A percentile compares a stretch with the other conserved stretches of the same genome.
Conservation (phyloP, 2,113 vertebrate genomes). For the Prochilodus magdalenae region DNA sequence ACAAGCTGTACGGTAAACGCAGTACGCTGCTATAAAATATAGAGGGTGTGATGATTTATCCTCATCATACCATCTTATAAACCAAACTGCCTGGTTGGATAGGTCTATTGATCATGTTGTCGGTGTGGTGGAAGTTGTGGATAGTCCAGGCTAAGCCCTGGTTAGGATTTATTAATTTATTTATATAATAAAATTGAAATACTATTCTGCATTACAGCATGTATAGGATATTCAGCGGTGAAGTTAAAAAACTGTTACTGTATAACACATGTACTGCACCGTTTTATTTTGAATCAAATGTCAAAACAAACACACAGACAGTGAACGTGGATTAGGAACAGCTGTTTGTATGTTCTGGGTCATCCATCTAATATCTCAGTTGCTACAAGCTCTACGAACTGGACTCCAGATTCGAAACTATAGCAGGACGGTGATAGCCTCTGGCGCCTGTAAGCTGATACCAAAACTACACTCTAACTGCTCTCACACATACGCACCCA, state of each 20-base stretch:
- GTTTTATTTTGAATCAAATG: too few relatives aligned
- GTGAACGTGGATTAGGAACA: background rate
- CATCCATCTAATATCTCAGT: background rate
- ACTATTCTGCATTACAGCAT: too few relatives aligned
- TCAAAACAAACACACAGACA: too few relatives aligned
- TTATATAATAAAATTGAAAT: background rate
- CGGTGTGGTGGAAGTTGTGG: background rate
- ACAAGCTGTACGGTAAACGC: too few relatives aligned
- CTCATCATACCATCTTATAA: too few relatives aligned
- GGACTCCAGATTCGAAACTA: slow-evolving; percentile 38
- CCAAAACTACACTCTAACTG: background rate
- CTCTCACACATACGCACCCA: slow-evolving; percentile 33
- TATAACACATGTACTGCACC: background rate
- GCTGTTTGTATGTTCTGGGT: background rate
- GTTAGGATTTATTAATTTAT: background rate
- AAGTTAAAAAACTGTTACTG: background rate
- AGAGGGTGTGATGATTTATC: background rate
- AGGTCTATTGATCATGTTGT: background rate
- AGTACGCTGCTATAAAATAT: background rate
- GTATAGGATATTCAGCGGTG: too few relatives aligned
- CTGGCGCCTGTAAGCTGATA: slow-evolving; percentile 23
- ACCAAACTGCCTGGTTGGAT: background rate
- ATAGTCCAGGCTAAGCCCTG: background rate
- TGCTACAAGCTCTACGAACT: slow-evolving; percentile 17
- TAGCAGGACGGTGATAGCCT: slow-evolving; percentile 14